Percentiles rank a stretch among this genome's conserved stretches.
Conservation (phyloP, 2,113 vertebrate genomes). For the Bungarus multicinctus region DNA sequence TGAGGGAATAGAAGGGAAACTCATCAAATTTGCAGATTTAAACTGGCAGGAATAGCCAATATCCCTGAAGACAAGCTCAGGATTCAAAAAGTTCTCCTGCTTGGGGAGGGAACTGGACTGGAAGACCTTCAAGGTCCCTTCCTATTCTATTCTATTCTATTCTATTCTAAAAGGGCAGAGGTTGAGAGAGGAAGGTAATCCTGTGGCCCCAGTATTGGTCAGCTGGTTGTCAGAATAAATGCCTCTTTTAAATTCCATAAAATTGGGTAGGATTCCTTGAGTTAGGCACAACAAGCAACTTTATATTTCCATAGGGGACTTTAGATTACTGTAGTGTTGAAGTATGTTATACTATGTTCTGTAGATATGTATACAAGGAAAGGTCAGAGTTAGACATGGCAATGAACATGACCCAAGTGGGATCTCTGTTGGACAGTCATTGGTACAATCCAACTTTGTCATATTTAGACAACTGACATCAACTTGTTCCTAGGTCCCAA, state of each 20-base stretch:
- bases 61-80: too few relatives aligned
- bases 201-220: not conserved
- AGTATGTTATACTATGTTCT: not conserved
- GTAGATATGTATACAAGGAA: not conserved
- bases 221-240: not conserved
- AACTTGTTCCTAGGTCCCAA: not conserved
- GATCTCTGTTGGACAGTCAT: not conserved
- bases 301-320: not conserved
- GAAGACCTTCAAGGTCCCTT: too few relatives aligned
- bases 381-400: not conserved
- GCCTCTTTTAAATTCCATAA: not conserved
- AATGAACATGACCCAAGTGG: not conserved
- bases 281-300: not conserved
- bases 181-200: not conserved
- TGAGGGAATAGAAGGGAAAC: too few relatives aligned
- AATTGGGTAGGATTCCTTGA: not conserved
- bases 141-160: too few relatives aligned
- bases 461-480: not conserved
- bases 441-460: not conserved
- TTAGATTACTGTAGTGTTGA: not conserved
- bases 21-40: too few relatives aligned
- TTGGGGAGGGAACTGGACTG: too few relatives aligned
- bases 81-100: too few relatives aligned
- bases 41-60: too few relatives aligned
- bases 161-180: not conserved